Conservation (phyloP, 1,140 invertebrate genomes). For the Chrysoperla carnea region DNA sequence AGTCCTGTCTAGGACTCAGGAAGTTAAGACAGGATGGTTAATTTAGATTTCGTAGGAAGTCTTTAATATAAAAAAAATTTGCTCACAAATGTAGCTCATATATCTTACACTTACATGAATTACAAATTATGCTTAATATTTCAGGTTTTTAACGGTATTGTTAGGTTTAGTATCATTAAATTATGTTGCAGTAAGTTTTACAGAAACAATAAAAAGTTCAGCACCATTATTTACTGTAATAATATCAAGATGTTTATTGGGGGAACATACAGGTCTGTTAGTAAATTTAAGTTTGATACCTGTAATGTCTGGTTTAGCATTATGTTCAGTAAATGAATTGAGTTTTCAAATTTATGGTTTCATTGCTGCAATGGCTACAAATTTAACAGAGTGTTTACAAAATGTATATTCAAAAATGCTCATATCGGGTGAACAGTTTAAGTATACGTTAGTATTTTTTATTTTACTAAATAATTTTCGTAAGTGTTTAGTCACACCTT, state of each 20-base stretch:
- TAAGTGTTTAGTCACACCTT: no score
- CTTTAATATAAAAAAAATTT: no score
- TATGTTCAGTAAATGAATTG: slow-evolving; percentile 70
- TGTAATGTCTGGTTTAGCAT: slow-evolving; percentile 67
- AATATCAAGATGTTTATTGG: slow-evolving; percentile 52
- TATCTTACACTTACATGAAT: no score
- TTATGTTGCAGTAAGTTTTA: slow-evolving; percentile 73
- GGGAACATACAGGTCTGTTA: slow-evolving; percentile 54
- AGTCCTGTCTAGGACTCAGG: no score
- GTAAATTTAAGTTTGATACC: slow-evolving; percentile 65
- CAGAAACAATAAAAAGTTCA: slow-evolving; percentile 74
- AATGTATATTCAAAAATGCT: slow-evolving; percentile 76
- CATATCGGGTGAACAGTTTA: slow-evolving; percentile 61
- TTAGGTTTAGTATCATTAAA: slow-evolving; percentile 61
- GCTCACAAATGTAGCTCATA: no score
- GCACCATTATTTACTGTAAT: slow-evolving; percentile 70
- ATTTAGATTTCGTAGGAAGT: no score
- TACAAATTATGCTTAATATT: slow-evolving; percentile 12
- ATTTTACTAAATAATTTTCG: no score
- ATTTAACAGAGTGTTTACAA: slow-evolving; percentile 71
- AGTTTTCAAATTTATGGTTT: slow-evolving; percentile 66
- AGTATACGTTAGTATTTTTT: slow-evolving; percentile 49
- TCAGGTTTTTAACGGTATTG: slow-evolving; percentile 56
- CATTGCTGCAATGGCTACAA: slow-evolving; percentile 59
- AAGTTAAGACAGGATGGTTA: no score